phyloP scores from a whole-genome alignment of 2,797 vertebrate species.

The Eleutherodactylus coqui region DNA sequence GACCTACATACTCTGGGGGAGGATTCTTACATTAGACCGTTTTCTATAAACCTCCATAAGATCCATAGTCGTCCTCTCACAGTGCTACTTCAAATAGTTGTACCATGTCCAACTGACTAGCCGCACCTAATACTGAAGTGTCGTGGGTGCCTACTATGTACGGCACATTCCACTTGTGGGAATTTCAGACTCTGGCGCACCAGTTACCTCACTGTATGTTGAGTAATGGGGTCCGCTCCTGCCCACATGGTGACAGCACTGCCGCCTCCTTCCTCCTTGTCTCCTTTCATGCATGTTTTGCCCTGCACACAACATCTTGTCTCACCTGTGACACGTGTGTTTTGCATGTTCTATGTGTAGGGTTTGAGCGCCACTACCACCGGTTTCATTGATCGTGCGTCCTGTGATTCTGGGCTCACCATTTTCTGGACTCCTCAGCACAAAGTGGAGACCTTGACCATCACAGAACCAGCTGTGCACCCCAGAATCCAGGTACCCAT shows the following conservation, averaged over 20 bases:
- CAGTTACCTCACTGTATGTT: background rate
- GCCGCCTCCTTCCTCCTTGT: too few relatives aligned
- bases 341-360: constrained; percentile 42
- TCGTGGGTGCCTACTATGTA: too few relatives aligned
- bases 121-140: too few relatives aligned
- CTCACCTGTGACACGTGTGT: background rate
- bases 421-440: background rate
- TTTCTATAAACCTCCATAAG: too few relatives aligned
- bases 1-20: too few relatives aligned
- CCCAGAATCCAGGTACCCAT: constrained; percentile 50
- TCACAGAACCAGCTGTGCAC: background rate
- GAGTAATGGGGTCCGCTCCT: background rate
- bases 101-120: too few relatives aligned
- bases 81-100: too few relatives aligned
- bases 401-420: constrained; percentile 18
- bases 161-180: too few relatives aligned
- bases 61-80: too few relatives aligned
- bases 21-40: too few relatives aligned
- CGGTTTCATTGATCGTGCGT: background rate
- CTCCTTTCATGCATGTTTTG: background rate
- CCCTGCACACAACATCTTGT: background rate
- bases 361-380: background rate
- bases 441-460: constrained; percentile 18
- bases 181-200: too few relatives aligned
- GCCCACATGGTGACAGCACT: background rate